Evolutionary conservation across 1,140 invertebrate species (phyloP), one percentile per base, ranked within the genome.

Genomic region (Aricia agestis): DNA sequence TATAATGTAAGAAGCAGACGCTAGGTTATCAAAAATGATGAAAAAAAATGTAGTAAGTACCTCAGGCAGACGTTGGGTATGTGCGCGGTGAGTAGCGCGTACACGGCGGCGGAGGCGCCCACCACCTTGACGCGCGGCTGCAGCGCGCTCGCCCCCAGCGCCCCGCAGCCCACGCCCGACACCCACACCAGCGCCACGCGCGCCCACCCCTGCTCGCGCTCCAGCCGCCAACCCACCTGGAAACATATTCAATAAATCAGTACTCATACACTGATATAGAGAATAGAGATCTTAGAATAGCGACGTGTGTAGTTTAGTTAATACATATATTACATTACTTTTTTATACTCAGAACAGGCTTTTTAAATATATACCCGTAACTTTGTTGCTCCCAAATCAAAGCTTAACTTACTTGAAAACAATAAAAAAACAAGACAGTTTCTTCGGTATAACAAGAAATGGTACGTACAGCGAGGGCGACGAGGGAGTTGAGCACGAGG

Each of bases 91-190:
- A 99, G 94, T 58, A 99, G 91, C 36, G 98, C 96, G 92, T 99
- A 99, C 68, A 98, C 97, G n/a, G 98, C 98, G 13, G 97, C 98
- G 66, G 97, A 98, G 63, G 98, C 97, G 17, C 98, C 98, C 65
- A 98, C 95, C 69, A 99, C 93, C 76, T 93, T 94, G 61, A 97
- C 93, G 78, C 92, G 88, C 0, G 97, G 96, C 89, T 98, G 97
- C 76, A 96, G 89, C 73, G 96, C 93, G 9, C 96, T 96, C 9
- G 96, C 95, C 45, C 96, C 95, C 57, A 97, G 87, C 1, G 95
- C 95, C 66, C 96, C 95, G 52, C 93, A 93, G 61, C 94, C 85
- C 59, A 95, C 95, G 19, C 96, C 96, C 13, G 93, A 92, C 6
- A 94, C 70, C 90, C 97, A 97, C 77, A 97, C 91, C 18, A 93